phyloP scores from a whole-genome alignment of 2,113 vertebrate genomes.

The Crotalus tigris region DNA sequence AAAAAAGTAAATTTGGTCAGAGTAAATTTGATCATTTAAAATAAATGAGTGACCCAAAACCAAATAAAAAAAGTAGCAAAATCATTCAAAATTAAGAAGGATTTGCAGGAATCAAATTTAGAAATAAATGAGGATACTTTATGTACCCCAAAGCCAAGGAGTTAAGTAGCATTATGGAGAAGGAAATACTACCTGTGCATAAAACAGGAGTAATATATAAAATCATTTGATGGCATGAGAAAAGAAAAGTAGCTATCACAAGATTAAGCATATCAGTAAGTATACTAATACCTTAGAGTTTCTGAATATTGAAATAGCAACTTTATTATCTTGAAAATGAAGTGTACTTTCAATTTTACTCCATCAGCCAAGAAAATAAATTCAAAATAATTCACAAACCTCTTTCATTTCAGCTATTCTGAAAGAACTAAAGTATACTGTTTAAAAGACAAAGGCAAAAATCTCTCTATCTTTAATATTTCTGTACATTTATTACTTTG shows the following conservation, averaged over 20 bases:
- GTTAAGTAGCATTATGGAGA: not conserved
- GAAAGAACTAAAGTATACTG: not conserved
- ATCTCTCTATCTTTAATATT: not conserved
- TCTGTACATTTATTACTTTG: not conserved
- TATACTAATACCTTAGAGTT: not conserved
- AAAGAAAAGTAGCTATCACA: not conserved
- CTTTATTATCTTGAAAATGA: constrained; percentile 6
- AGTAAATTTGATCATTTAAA: not conserved
- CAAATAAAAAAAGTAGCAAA: not conserved
- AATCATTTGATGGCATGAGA: not conserved
- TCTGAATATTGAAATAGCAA: not conserved
- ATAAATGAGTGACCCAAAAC: not conserved
- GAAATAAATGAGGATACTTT: not conserved
- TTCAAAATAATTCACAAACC: not conserved
- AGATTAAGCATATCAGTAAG: not conserved
- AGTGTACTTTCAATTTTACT: not conserved
- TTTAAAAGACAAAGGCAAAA: not conserved
- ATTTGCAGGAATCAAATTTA: not conserved
- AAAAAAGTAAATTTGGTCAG: not conserved
- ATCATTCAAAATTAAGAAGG: not conserved
- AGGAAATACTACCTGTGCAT: not conserved
- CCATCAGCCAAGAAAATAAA: not conserved
- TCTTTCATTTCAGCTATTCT: not conserved
- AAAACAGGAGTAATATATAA: not conserved
- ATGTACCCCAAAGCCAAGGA: not conserved